Conservation (phyloP, 1,140 invertebrate genomes). For the Drosophila bocqueti region DNA sequence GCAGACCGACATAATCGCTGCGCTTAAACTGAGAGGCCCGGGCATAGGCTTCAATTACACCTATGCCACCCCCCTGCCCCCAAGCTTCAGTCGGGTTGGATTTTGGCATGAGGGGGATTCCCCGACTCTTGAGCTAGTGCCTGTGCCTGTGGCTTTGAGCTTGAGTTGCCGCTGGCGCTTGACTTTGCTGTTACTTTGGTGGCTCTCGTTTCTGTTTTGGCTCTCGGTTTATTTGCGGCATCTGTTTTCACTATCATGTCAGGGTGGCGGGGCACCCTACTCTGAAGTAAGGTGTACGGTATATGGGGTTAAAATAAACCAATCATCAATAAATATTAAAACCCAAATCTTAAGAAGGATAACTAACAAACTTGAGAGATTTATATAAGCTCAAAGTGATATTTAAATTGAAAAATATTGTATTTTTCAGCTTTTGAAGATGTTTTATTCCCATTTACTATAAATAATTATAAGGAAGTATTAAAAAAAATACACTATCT, state of each 20-base stretch:
- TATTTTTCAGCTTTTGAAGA: too few relatives aligned
- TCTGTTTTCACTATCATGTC: constrained; percentile 59
- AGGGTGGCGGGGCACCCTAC: constrained; percentile 21
- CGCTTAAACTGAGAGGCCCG: constrained; percentile 68
- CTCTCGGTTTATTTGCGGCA: constrained; percentile 24
- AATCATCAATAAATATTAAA: too few relatives aligned
- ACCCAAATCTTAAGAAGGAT: too few relatives aligned
- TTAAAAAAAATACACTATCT: too few relatives aligned
- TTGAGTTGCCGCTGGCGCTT: constrained; percentile 21
- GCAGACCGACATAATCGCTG: constrained; percentile 76
- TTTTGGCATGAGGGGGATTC: constrained; percentile 3
- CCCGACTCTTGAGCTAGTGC: neutral
- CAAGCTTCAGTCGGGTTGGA: too few relatives aligned
- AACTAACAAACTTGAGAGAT: too few relatives aligned
- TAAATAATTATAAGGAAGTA: too few relatives aligned
- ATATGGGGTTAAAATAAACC: neutral
- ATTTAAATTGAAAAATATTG: too few relatives aligned
- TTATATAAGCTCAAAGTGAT: neutral
- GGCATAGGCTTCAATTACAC: constrained; percentile 77
- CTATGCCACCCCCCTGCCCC: constrained; percentile 13
- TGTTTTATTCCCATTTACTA: too few relatives aligned
- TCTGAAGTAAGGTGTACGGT: neutral
- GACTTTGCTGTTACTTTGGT: constrained; percentile 39
- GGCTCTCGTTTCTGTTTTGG: constrained; percentile 25
- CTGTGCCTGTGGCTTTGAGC: constrained; percentile 30